Evolutionary conservation across 2,113 vertebrate species (phyloP).

Genomic region (Chiloscyllium plagiosum): DNA sequence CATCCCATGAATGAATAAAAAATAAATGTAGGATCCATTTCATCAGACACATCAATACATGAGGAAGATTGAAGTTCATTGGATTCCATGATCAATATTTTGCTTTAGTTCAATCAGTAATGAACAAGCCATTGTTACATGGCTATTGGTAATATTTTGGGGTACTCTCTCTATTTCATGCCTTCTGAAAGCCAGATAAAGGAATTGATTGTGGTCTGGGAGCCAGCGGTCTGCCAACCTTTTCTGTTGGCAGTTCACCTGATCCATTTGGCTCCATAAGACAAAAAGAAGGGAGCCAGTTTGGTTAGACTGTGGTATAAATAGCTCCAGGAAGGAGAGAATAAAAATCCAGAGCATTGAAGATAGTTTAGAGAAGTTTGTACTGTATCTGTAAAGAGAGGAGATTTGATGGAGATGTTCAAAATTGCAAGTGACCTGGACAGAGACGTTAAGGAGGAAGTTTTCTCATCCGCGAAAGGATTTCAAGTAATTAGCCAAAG

Average conservation of each 20-base stretch:
- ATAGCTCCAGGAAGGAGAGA: background rate
- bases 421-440: no score
- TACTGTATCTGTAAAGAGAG: no score
- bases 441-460: no score
- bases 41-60: background rate
- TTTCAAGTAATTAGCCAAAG: no score
- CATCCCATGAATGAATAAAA: no score
- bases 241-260: background rate
- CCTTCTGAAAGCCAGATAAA: background rate
- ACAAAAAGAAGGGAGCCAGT: background rate
- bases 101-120: background rate
- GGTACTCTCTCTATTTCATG: background rate
- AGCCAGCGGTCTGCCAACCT: no score
- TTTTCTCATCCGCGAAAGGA: no score
- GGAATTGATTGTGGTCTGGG: background rate
- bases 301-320: background rate
- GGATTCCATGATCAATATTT: background rate
- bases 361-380: no score
- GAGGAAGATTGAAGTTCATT: background rate
- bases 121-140: background rate
- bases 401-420: no score
- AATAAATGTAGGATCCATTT: background rate
- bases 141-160: background rate
- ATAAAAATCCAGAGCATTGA: no score
- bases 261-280: background rate